Evolutionary conservation across 2,888 invertebrate species (phyloP), one percentile per base, ranked within the genome.

Genomic region (Xestobium rufovillosum): DNA sequence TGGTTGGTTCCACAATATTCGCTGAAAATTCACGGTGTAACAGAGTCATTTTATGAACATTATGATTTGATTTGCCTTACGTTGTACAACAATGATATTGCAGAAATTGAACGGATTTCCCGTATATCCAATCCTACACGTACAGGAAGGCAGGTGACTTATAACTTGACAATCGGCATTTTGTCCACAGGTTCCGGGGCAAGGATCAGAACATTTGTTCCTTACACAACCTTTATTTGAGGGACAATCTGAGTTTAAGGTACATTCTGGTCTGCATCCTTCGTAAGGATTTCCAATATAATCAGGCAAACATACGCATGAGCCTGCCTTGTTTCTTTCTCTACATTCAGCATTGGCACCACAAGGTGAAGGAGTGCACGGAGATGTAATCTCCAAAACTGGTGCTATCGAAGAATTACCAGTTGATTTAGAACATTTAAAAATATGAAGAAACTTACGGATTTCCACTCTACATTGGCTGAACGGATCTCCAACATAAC

Each of bases 211-310:
- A 73, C 86, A 86, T 64, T 82, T 83, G 50, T 78, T 79, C 45
- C 75, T 74, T 25, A 80, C 71, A 48, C 86, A 86, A 2, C 84
- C 83, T 56, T 70, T 75, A 55, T 80, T 78, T 25, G 79, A 76
- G 2, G 77, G 66, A 59, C 84, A 85, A 52, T 83, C 84, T 1
- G 80, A 76, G 56, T 81, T 79, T 26, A 78, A 60, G 1, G 78
- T 68, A 62, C 84, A 84, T 65, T 84, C 83, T 9, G 84, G 84
- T 30, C 80, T 72, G 60, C 84, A 84, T 13, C 80, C 79, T 63
- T 80, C 80, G 49, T 83, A 81, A 17, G 86, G 85, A 60, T 83
- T 80, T 34, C 86, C 87, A 48, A 78, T 77, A 57, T 80, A 84
- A 12, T 78, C 80, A 31, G 77, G 71, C 29, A 75, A 66, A 52